phyloP scores from a whole-genome alignment of 92 coral and sea anemone species.

The Zoanthus sansibaricus region DNA sequence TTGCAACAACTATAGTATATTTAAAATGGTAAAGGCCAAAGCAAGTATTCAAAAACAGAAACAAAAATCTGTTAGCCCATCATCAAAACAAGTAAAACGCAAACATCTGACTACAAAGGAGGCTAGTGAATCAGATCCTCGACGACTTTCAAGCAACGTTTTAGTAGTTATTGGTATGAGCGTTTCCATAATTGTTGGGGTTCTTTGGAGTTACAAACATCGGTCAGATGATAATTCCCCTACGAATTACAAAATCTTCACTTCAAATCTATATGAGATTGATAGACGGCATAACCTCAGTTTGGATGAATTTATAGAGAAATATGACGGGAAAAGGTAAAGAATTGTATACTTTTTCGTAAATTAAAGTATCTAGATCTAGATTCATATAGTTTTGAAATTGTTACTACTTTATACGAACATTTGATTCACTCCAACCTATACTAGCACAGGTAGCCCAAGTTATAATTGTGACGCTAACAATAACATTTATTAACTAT shows the following conservation, averaged over 20 bases:
- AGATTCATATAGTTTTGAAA: too few species aligned
- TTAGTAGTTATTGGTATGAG: background rate
- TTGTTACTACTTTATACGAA: too few species aligned
- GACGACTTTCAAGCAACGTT: background rate
- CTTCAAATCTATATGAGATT: slow-evolving; percentile 49
- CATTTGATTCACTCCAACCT: too few species aligned
- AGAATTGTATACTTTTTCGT: background rate
- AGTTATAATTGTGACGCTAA: too few species aligned
- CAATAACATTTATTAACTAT: too few species aligned
- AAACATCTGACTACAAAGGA: background rate
- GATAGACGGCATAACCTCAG: slow-evolving; percentile 80
- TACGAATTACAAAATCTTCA: background rate
- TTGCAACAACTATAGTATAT: background rate
- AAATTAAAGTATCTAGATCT: too few species aligned
- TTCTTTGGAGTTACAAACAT: slow-evolving; percentile 3
- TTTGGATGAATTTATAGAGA: slow-evolving; percentile 76
- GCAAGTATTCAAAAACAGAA: slow-evolving; percentile 16
- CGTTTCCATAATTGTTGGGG: slow-evolving; percentile 1
- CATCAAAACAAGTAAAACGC: background rate
- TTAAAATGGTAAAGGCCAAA: background rate
- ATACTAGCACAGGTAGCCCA: too few species aligned
- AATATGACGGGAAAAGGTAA: slow-evolving; percentile 88
- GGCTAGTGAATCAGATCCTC: background rate
- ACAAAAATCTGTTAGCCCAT: background rate
- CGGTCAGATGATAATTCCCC: background rate